phyloP scores from a whole-genome alignment of 2,797 vertebrate genomes.

The Takifugu rubripes region DNA sequence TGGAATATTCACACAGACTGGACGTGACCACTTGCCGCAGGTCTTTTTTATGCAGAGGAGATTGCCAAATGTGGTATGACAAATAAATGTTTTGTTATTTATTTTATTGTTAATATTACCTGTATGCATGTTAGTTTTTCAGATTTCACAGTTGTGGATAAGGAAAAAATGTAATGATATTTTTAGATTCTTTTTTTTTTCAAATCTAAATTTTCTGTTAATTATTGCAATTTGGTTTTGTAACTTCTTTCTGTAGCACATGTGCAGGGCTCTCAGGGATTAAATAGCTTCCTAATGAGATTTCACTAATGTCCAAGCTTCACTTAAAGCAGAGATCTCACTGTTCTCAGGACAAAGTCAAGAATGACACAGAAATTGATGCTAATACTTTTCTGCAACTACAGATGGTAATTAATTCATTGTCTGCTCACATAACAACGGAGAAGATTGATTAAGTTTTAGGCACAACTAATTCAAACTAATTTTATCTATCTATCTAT shows the following conservation, averaged over 20 bases:
- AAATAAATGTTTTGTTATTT: background rate
- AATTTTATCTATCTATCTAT: too few relatives aligned
- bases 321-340: constrained; percentile 32
- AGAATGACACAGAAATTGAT: constrained; percentile 18
- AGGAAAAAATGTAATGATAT: too few relatives aligned
- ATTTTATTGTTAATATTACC: constrained; percentile 1
- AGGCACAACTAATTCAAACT: background rate
- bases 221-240: background rate
- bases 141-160: background rate
- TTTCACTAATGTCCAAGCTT: constrained; percentile 64
- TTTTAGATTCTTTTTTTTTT: background rate
- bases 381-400: constrained; percentile 1
- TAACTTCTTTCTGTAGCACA: constrained; percentile 3
- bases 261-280: constrained; percentile 62
- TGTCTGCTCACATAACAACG: background rate
- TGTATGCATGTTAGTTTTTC: background rate
- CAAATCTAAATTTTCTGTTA: background rate
- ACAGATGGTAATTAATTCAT: background rate
- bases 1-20: constrained; percentile 40
- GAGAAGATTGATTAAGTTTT: background rate
- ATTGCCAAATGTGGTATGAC: constrained; percentile 50
- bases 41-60: constrained; percentile 21
- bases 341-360: constrained; percentile 48
- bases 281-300: constrained; percentile 67
- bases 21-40: constrained; percentile 24